phyloP scores from a whole-genome alignment of 2,113 vertebrate species.

The Microcebus murinus region DNA sequence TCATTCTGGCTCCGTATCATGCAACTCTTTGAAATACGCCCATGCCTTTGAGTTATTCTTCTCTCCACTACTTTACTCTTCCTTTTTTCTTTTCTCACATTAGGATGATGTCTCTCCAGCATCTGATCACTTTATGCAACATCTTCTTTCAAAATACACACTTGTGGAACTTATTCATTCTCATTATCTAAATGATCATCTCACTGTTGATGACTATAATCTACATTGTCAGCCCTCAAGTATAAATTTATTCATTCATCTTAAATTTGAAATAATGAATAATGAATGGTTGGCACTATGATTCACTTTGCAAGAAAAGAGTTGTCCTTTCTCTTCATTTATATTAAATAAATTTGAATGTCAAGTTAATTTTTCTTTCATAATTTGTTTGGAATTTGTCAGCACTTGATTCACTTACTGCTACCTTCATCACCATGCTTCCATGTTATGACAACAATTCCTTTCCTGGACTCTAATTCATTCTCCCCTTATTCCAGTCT shows the following conservation, averaged over 20 bases:
- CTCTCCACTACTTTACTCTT: background rate
- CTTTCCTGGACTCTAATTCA: background rate
- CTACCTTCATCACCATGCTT: background rate
- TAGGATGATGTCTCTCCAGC: background rate
- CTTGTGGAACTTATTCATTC: background rate
- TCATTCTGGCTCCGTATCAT: background rate
- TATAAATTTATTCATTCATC: background rate
- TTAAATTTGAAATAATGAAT: constrained; percentile 26
- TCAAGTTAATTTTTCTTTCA: background rate
- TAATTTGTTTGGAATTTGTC: background rate
- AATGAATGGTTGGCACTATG: background rate
- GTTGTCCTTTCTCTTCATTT: background rate
- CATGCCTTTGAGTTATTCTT: background rate
- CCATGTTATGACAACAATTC: background rate
- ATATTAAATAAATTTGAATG: background rate
- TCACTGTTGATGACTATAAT: background rate
- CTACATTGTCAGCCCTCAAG: background rate
- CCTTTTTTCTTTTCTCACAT: background rate
- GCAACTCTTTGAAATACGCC: background rate
- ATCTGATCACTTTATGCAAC: background rate
- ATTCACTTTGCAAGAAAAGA: background rate
- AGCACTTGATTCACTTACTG: background rate
- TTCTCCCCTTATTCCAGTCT: background rate
- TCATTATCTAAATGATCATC: background rate
- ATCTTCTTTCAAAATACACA: background rate